Conservation (phyloP, 2,888 invertebrate species). For the Rosalia funebris region DNA sequence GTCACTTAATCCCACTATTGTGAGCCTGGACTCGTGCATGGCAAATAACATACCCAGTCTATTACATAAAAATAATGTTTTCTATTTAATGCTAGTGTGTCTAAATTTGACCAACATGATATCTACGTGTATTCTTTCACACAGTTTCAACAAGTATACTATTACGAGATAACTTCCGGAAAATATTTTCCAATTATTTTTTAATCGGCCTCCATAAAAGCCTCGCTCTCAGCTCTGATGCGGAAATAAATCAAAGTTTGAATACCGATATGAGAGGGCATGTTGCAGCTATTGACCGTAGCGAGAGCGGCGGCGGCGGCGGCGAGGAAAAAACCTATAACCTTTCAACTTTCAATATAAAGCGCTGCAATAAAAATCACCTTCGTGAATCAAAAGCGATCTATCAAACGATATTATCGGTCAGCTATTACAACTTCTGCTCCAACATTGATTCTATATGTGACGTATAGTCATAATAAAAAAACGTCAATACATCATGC, state of each 20-base stretch:
- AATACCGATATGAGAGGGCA: slow-evolving; percentile 52
- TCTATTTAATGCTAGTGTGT: too few species aligned
- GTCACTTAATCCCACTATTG: too few species aligned
- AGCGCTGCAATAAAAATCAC: slow-evolving; percentile 62
- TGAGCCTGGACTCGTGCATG: too few species aligned
- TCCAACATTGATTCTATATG: slow-evolving; percentile 49
- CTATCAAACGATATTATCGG: slow-evolving; percentile 63
- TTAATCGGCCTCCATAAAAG: slow-evolving; percentile 28
- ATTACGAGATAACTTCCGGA: too few species aligned
- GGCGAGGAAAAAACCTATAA: slow-evolving; percentile 48
- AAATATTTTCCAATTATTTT: too few species aligned
- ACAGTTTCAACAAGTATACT: too few species aligned
- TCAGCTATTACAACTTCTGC: slow-evolving; percentile 56
- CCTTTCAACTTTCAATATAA: slow-evolving; percentile 58
- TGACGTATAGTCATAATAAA: slow-evolving; percentile 55
- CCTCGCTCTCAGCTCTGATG: slow-evolving; percentile 22
- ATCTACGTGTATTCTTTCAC: too few species aligned
- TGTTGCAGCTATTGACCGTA: slow-evolving; percentile 50
- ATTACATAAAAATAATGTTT: too few species aligned
- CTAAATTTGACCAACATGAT: too few species aligned
- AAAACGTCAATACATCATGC: slow-evolving; percentile 57
- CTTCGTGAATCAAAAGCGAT: slow-evolving; percentile 61
- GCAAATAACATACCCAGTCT: too few species aligned
- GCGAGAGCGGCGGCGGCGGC: slow-evolving; percentile 38
- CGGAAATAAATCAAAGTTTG: slow-evolving; percentile 52